phyloP scores from a whole-genome alignment of 2,888 invertebrate genomes.

The Eupithecia subumbrata region DNA sequence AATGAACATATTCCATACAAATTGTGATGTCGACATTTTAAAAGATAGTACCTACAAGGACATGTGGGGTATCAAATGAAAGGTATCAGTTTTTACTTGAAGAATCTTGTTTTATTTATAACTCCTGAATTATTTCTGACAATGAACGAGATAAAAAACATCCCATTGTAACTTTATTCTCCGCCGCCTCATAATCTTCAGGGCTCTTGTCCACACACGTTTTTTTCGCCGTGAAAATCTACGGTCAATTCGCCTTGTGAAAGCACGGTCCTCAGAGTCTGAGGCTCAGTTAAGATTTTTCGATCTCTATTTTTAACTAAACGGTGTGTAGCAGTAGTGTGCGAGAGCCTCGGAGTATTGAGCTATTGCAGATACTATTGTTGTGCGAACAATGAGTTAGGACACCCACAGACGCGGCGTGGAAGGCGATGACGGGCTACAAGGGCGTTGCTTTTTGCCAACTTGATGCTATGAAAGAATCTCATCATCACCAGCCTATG shows the following conservation, averaged over 20 bases:
- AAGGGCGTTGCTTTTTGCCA: constrained; percentile 28
- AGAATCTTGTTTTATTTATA: no score
- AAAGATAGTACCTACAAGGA: no score
- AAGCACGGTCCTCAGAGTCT: no score
- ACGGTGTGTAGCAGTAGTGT: constrained; percentile 29
- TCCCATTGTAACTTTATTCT: neutral
- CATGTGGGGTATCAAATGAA: no score
- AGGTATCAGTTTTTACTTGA: no score
- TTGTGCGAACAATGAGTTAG: constrained; percentile 70
- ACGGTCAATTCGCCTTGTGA: no score
- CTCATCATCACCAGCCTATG: constrained; percentile 1
- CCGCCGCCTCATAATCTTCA: neutral
- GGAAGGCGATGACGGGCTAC: constrained; percentile 35
- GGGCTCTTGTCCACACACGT: no score
- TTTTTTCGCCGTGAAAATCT: no score
- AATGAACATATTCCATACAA: no score
- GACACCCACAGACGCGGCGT: constrained; percentile 43
- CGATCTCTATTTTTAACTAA: neutral
- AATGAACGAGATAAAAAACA: no score
- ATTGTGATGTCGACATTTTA: no score
- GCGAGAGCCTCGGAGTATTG: constrained; percentile 44
- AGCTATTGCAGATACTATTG: constrained; percentile 74
- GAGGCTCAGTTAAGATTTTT: neutral
- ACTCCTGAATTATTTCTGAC: neutral
- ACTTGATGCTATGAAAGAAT: neutral